Evolutionary conservation across 2,113 vertebrate genomes (phyloP).

Genomic region (Cyprinodon variegatus): DNA sequence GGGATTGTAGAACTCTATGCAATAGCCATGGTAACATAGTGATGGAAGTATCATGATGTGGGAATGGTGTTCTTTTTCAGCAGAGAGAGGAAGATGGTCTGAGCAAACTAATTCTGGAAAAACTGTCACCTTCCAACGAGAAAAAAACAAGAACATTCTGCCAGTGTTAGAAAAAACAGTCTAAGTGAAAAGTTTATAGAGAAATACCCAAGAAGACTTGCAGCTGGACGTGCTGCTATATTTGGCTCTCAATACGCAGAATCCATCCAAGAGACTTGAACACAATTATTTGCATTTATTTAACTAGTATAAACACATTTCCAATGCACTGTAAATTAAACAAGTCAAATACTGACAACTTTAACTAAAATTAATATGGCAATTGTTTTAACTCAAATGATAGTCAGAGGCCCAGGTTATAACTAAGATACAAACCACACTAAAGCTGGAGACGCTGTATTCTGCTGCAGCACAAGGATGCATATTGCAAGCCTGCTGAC

Average conservation of each 20-base stretch:
- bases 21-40: no score
- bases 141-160: no score
- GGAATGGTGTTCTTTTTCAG: no score
- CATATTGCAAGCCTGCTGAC: constrained; percentile 83
- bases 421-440: constrained; percentile 63
- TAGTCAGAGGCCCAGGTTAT: background rate
- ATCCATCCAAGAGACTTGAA: fast-evolving
- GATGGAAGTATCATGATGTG: no score
- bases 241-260: background rate
- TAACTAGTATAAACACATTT: background rate
- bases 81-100: no score
- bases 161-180: background rate
- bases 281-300: background rate
- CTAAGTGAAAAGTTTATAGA: no score
- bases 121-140: no score
- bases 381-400: background rate
- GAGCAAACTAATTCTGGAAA: no score
- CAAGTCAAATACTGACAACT: background rate
- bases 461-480: constrained; percentile 76
- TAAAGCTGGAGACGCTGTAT: constrained; percentile 70
- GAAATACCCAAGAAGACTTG: no score
- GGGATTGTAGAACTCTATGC: no score
- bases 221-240: no score
- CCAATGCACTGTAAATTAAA: background rate
- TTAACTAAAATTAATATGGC: background rate